Base-by-base conservation (phyloP, 2,113 vertebrate species). In the Apaloderma vittatum region DNA sequence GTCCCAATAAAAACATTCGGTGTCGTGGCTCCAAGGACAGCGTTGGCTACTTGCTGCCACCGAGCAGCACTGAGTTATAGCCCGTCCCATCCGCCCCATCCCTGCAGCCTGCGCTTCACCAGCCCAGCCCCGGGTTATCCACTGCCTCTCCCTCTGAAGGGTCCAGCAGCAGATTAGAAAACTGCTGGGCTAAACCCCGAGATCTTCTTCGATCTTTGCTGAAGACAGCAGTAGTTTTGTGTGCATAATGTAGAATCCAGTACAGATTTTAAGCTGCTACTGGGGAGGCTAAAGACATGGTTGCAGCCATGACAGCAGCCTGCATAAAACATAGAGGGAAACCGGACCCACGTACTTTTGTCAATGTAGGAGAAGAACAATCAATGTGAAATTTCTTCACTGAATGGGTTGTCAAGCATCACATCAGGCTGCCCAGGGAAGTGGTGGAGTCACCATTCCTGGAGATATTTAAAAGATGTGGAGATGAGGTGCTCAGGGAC, bases 151-250 rank as follows among this genome's bases (percentile, higher is more conserved):
- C 4, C 61, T 34, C 5, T 63, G 78, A 80, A 87, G 52, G 17
- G 59, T 58, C 90, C 92, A 75, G 63, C 78, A 80, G 22, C 65
- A 89, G 72, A 36, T 61, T 27, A 61, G 61, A 36, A 72, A 94
- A 57, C n/a, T 58, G 54, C 79, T 49, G 79, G 86, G 52, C 78
- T 86, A 91, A 80, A 94, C 57, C 86, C 66, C 73, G 62, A 87
- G 30, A 24, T 72, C 54, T 84, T 82, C 74, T 87, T 62, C 76
- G 34, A 1, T 48, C 65, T 40, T 72, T 58, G 40, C 79, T 54
- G 61, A 75, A 78, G 90, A 23, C 27, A 84, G 86, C 32, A 29
- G 59, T 36, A 61, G 54, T 18, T 83, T 76, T 71, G 26, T 2
- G 0, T 10, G 1, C 36, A 8, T 62, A 52, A 93, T n/a, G 37